Base-by-base conservation (phyloP, 2,113 vertebrate species). In the Protobothrops flavoviridis region DNA sequence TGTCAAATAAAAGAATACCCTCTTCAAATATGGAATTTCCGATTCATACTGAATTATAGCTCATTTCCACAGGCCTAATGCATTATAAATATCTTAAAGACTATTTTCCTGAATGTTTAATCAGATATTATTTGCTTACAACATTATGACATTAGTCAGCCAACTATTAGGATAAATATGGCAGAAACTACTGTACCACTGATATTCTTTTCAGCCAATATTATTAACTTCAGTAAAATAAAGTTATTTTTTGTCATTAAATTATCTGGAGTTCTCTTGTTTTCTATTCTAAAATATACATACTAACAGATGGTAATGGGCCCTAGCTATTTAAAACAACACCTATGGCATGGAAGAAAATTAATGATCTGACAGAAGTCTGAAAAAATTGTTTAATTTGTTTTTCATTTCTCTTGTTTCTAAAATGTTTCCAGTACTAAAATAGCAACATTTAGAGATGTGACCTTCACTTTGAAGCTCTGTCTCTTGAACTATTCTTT, bases 271-370 rank as follows among this genome's bases (percentile, higher is more conserved):
- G 45, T 91, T 95, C 95, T 93, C 33, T 94, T 94, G 91, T 95
- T 94, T 94, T 53, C 21, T 94, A 94, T 95, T 93, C 92, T 91
- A 26, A 94, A 94, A 94, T 94, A 95, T 95, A 94, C 87, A 92
- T 23, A 13, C 17, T 92, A 97, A 95, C 94, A 97, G 96, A 96
- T 97, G 95, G 95, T 85, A 81, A 69, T 93, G 74, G 96, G 96
- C 93, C 94, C 91, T 92, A 96, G 94, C 92, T 97, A 92, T 91
- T 87, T 92, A 93, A 90, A 97, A 94, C 92, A 85, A 94, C 96
- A 96, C 96, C 96, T 96, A 96, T 88, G 95, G 93, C 90, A 92
- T 90, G 95, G 90, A 95, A 92, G 89, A 96, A 94, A 97, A 97
- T 96, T 95, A 96, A 94, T 96, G 97, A 95, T 95, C 93, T 92